Evolutionary conservation across 2,797 vertebrate genomes (phyloP).

Genomic region (Typhlichthys eigenmanni): DNA sequence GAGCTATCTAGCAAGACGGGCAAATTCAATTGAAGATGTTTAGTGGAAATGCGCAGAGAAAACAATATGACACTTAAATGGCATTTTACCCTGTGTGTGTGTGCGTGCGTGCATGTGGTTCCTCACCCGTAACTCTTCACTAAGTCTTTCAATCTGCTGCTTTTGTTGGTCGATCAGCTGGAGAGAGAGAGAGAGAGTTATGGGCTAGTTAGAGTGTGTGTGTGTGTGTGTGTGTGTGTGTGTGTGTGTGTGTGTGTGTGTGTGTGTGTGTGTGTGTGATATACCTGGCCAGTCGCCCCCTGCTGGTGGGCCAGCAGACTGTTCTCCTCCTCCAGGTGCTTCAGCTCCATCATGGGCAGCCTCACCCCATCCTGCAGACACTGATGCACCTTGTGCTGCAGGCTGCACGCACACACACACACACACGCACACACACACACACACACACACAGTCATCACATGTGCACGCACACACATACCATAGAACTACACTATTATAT

Average conservation of each 20-base stretch:
- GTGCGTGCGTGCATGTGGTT: neutral
- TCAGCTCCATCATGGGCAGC: constrained; percentile 89
- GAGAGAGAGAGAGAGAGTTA: neutral
- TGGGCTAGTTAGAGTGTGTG: neutral
- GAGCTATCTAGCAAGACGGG: no score
- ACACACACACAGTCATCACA: no score
- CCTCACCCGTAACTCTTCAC: constrained; percentile 85
- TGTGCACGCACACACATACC: no score
- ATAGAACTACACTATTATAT: no score
- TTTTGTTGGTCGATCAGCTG: constrained; percentile 90
- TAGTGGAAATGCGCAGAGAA: no score
- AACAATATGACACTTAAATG: no score
- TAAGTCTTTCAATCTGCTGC: constrained; percentile 84
- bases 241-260: neutral
- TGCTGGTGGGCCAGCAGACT: constrained; percentile 82
- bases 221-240: neutral
- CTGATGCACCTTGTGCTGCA: constrained; percentile 93
- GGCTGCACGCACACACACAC: constrained; percentile 65
- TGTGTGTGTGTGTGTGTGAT: neutral
- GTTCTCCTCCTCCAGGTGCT: constrained; percentile 90
- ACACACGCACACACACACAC: neutral
- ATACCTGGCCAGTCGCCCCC: constrained; percentile 83
- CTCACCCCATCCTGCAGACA: constrained; percentile 93
- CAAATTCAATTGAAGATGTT: neutral
- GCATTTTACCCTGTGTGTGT: no score